phyloP scores from a whole-genome alignment of 2,797 vertebrate species.

The Alfaro cultratus region DNA sequence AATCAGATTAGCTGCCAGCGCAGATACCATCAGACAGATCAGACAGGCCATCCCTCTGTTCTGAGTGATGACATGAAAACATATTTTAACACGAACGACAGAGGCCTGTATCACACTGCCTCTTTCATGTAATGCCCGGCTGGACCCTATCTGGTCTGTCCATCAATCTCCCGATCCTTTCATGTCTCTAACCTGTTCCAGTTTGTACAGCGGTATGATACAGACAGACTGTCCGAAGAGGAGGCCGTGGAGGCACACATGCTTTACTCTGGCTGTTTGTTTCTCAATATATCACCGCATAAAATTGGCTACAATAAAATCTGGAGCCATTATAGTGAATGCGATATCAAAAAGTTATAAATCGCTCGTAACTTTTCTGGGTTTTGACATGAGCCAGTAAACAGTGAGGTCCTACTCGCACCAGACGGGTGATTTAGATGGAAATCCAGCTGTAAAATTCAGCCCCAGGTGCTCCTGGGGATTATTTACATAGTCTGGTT shows the following conservation, averaged over 20 bases:
- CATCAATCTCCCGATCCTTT: slow-evolving; percentile 53
- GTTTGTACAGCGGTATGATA: slow-evolving; percentile 22
- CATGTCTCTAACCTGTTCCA: slow-evolving; percentile 53
- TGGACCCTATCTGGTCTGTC: slow-evolving; percentile 50
- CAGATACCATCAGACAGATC: slow-evolving; percentile 62
- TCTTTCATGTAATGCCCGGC: slow-evolving; percentile 66
- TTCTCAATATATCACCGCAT: slow-evolving; percentile 7
- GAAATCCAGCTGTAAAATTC: slow-evolving; percentile 3
- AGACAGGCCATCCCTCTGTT: slow-evolving; percentile 45
- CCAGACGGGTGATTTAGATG: not conserved
- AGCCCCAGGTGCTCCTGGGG: not conserved
- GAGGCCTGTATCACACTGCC: slow-evolving; percentile 22
- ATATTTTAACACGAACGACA: slow-evolving; percentile 50
- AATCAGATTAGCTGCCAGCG: slow-evolving; percentile 71
- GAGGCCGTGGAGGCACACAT: not conserved
- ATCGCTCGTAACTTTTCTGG: not conserved
- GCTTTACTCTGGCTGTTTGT: not conserved
- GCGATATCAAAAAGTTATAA: slow-evolving; percentile 8
- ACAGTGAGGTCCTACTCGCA: not conserved
- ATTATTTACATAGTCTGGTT: not conserved
- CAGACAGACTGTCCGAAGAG: slow-evolving; percentile 19
- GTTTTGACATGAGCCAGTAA: not conserved
- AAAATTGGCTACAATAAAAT: slow-evolving; percentile 8
- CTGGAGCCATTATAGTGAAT: slow-evolving; percentile 5
- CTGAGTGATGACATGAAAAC: slow-evolving; percentile 59